phyloP scores from a whole-genome alignment of 2,888 invertebrate genomes.

The Helobdella robusta region DNA sequence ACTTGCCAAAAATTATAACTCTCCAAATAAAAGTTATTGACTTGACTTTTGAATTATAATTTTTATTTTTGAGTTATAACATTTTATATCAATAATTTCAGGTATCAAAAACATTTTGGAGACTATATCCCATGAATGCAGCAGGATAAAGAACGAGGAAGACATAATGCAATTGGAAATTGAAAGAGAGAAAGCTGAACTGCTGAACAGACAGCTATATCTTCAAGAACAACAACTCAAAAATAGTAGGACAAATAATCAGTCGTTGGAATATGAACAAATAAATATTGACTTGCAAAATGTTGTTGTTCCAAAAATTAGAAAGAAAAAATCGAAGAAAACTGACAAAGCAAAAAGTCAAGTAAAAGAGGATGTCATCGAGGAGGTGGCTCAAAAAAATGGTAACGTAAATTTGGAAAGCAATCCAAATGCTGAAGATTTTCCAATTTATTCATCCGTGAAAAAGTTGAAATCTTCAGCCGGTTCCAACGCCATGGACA shows the following conservation, averaged over 20 bases:
- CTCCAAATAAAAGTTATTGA: constrained; percentile 30
- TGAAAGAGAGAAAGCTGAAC: neutral
- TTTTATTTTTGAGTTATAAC: neutral
- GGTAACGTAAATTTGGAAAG: neutral
- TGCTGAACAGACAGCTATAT: constrained; percentile 2
- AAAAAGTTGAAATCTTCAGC: constrained; percentile 10
- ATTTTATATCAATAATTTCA: neutral
- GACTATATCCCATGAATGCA: neutral
- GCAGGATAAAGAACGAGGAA: neutral
- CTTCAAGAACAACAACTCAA: neutral
- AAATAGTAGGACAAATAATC: neutral
- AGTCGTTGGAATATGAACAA: no score
- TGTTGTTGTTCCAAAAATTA: neutral
- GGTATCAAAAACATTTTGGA: neutral
- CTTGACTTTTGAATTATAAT: neutral
- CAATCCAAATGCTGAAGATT: neutral
- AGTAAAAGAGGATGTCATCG: neutral
- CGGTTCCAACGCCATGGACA: neutral
- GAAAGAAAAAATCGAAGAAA: constrained; percentile 10
- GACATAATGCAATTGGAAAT: neutral
- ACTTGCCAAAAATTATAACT: constrained; percentile 32
- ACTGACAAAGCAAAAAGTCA: neutral
- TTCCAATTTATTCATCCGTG: constrained; percentile 13
- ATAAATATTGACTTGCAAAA: no score
- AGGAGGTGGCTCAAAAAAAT: neutral